These are phyloP conservation scores for Pandion haliaetus DNA, from an alignment of 2,113 vertebrate species.

Conservation along the genomic window DNA sequence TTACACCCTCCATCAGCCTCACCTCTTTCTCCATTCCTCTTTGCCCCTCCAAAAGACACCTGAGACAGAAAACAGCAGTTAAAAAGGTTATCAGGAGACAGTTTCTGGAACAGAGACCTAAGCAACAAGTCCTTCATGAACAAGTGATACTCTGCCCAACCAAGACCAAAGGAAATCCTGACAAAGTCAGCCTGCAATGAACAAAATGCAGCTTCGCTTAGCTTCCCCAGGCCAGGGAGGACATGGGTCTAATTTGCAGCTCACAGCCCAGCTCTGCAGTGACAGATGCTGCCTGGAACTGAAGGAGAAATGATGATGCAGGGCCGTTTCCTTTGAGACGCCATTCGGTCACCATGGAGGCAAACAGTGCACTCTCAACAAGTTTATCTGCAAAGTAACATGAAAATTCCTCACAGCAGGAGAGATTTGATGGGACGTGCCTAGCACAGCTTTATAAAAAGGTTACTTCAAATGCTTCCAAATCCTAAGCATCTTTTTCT, in stretches of 20 bases:
- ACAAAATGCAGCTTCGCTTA: background rate
- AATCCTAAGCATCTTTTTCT: slow-evolving; percentile 53
- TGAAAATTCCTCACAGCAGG: slow-evolving; percentile 66
- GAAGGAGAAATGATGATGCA: slow-evolving; percentile 23
- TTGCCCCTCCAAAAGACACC: background rate
- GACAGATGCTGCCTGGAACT: slow-evolving; percentile 8
- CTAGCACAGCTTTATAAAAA: slow-evolving; percentile 43
- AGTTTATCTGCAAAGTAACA: slow-evolving; percentile 68
- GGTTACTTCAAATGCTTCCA: slow-evolving; percentile 53
- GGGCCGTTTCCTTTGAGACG: background rate
- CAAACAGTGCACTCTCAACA: slow-evolving; percentile 4
- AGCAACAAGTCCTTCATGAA: background rate
- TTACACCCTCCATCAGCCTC: background rate
- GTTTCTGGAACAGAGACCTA: background rate
- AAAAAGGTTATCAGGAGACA: background rate
- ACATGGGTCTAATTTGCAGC: background rate
- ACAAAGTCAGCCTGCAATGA: background rate
- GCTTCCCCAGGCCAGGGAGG: background rate
- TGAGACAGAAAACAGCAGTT: background rate
- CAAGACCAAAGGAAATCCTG: background rate
- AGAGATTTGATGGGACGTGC: slow-evolving; percentile 16
- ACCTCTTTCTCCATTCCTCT: background rate
- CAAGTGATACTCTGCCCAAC: background rate
- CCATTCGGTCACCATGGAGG: slow-evolving; percentile 34
- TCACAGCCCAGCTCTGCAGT: background rate